Conservation (phyloP, 2,888 invertebrate genomes). For the Hydrotaea diabolus region DNA sequence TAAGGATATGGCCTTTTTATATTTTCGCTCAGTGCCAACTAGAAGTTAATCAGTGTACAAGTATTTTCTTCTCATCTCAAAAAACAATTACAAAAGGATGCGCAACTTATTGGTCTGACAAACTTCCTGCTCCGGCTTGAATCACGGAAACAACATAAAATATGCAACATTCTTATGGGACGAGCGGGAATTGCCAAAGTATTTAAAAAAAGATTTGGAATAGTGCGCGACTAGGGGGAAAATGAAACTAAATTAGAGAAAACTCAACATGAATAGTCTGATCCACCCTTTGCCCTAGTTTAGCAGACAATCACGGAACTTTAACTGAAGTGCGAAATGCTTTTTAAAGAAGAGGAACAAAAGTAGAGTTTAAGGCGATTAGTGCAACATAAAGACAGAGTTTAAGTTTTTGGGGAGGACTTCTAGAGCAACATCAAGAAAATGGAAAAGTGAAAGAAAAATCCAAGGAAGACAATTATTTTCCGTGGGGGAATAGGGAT, state of each 20-base stretch:
- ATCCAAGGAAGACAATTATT: too few species aligned
- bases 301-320: neutral
- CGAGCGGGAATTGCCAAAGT: neutral
- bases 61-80: too few species aligned
- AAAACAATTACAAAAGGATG: neutral
- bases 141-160: neutral
- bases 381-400: neutral
- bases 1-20: too few species aligned
- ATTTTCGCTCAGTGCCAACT: neutral
- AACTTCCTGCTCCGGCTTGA: neutral
- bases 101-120: constrained; percentile 7
- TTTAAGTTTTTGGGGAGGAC: too few species aligned
- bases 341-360: neutral
- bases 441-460: too few species aligned
- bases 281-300: neutral
- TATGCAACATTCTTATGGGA: neutral
- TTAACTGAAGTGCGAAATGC: neutral
- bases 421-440: too few species aligned
- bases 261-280: neutral
- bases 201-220: neutral
- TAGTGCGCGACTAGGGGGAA: neutral
- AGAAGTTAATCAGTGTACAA: neutral
- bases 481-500: too few species aligned
- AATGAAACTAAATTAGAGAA: neutral
- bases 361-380: constrained; percentile 1